Percentiles rank a stretch among this genome's conserved stretches.
Evolutionary conservation across 2,888 invertebrate species (phyloP).

Genomic region (Lasioglossum villosulum): DNA sequence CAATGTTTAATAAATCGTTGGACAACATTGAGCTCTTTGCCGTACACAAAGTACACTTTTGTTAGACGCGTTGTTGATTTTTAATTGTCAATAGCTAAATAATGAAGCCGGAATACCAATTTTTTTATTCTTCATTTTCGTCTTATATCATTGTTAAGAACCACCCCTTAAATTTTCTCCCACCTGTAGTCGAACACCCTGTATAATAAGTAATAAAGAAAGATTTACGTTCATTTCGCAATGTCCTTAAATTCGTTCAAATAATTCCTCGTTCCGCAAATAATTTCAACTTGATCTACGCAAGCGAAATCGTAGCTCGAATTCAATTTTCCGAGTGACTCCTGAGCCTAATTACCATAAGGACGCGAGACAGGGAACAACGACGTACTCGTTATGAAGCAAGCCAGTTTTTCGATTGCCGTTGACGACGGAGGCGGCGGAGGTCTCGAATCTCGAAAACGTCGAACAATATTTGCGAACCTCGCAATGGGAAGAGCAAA

Average conservation of each 20-base stretch:
- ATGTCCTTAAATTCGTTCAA: too few species aligned
- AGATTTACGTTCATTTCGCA: not conserved
- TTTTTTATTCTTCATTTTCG: too few species aligned
- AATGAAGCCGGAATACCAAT: too few species aligned
- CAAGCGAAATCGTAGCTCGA: not conserved
- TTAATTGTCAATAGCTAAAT: too few species aligned
- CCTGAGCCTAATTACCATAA: not conserved
- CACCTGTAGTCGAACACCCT: too few species aligned
- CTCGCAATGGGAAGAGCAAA: conserved; percentile 53
- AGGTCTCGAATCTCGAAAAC: conserved; percentile 32
- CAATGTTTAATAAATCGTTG: too few species aligned
- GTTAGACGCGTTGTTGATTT: too few species aligned
- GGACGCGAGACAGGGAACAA: not conserved
- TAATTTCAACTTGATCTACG: not conserved
- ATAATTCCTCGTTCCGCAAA: not conserved
- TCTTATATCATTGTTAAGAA: too few species aligned
- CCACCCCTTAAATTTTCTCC: too few species aligned
- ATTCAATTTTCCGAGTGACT: not conserved
- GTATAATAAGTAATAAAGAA: too few species aligned
- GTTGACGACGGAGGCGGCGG: not conserved
- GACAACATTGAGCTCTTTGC: too few species aligned
- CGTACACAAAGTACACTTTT: too few species aligned
- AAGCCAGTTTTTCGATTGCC: conserved; percentile 28
- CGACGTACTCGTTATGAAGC: not conserved
- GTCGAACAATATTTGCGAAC: conserved; percentile 58